Evolutionary conservation across 2,113 vertebrate species (phyloP).

Genomic region (Nannospalax galili): DNA sequence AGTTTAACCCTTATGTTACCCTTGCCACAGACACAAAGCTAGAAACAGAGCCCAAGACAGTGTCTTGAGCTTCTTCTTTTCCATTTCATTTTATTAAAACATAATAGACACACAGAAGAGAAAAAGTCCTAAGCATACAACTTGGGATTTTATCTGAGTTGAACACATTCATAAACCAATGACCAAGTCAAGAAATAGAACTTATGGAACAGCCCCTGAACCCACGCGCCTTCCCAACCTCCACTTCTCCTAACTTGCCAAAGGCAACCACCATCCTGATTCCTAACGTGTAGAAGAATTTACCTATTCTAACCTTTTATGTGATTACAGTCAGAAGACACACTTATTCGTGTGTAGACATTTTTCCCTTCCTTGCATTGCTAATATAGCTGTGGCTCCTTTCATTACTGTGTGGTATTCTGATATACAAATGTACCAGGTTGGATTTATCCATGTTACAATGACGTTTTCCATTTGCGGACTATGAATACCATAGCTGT

Average conservation of each 20-base stretch:
- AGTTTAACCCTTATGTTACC: background rate
- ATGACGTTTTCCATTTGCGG: background rate
- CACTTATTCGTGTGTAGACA: background rate
- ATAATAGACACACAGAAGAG: background rate
- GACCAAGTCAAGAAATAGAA: background rate
- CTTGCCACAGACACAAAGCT: background rate
- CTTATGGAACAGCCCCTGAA: too few relatives aligned
- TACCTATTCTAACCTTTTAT: background rate
- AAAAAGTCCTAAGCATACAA: background rate
- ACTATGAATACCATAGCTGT: background rate
- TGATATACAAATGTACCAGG: background rate
- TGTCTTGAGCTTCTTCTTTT: background rate
- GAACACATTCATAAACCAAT: background rate
- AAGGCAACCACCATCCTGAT: background rate
- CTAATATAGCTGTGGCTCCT: background rate
- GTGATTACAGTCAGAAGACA: background rate
- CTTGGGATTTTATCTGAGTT: background rate
- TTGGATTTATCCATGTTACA: background rate
- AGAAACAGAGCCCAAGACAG: background rate
- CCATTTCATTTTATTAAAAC: background rate
- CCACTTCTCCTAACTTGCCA: background rate
- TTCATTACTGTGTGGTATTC: background rate
- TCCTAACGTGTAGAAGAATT: background rate
- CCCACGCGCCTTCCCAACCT: background rate
- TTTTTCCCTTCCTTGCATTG: background rate